Conservation (phyloP, 1,140 invertebrate species). For the Choristoneura fumiferana region DNA sequence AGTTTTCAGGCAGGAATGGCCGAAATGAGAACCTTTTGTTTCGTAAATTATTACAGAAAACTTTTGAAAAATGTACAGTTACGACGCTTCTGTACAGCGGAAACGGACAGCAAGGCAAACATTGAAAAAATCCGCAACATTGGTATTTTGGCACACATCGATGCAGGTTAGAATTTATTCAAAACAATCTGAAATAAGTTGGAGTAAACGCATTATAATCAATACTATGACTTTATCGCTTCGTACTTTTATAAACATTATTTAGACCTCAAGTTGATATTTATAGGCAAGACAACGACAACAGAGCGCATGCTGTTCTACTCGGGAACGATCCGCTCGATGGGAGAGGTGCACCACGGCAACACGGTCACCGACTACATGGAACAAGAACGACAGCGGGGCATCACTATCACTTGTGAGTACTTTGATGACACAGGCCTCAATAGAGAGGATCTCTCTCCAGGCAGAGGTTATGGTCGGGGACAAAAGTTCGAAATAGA, state of each 20-base stretch:
- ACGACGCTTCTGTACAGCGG: constrained; percentile 41
- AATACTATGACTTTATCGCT: too few relatives aligned
- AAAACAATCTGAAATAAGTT: too few relatives aligned
- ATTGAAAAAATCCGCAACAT: constrained; percentile 85
- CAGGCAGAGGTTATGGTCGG: too few relatives aligned
- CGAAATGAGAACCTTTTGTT: constrained; percentile 52
- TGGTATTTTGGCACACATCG: constrained; percentile 95
- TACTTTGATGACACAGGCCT: too few relatives aligned
- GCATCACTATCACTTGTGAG: constrained; percentile 89
- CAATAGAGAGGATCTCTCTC: too few relatives aligned
- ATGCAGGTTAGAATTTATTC: constrained; percentile 88
- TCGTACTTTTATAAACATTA: too few relatives aligned
- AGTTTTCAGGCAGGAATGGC: background rate
- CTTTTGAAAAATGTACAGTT: constrained; percentile 46
- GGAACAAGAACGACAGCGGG: constrained; percentile 95
- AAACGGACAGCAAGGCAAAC: constrained; percentile 29
- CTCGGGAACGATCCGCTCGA: constrained; percentile 88
- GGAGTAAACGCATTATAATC: too few relatives aligned
- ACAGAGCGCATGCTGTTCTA: constrained; percentile 98
- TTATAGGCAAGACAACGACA: constrained; percentile 95
- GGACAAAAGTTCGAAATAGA: too few relatives aligned
- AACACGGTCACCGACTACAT: constrained; percentile 98
- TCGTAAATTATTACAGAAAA: constrained; percentile 58
- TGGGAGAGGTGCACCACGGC: constrained; percentile 97
- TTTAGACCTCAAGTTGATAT: background rate